Base-by-base conservation (phyloP, 2,113 vertebrate genomes). In the Tauraco erythrolophus region DNA sequence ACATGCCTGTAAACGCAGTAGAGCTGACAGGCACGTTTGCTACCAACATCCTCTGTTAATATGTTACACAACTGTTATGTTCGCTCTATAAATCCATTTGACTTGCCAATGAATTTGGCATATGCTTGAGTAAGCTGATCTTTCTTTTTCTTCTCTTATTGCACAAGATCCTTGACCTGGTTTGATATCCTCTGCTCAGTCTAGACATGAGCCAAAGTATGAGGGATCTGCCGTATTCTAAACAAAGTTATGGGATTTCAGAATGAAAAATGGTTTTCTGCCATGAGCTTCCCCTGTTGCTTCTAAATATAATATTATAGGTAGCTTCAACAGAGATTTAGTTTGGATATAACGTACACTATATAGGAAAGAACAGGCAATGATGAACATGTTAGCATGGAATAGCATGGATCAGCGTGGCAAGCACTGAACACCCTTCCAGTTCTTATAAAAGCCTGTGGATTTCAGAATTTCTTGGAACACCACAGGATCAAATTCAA, bases 381-480 rank as follows among this genome's bases (percentile, higher is more conserved):
- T 11, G 78, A 43, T 70, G 56, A 71, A 35, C 9, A 16, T 5
- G 15, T 35, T 51, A 21, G 25, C 23, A 45, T 64, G 41, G 54
- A 62, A 56, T 4, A 48, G 22, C 0, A 4, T 12, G 58, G 80
- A 45, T 56, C 68, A 77, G 60, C 0, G 1, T 72, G 69, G 92
- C 48, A 65, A 84, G 33, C 57, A 43, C 53, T 39, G 50, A 83
- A 57, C 33, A 41, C 31, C 46, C 89, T 70, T 88, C 61, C 82
- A 83, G 66, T 70, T 86, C 92, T 88, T 71, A 31, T 37, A 82
- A 93, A 91, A 96, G 57, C 57, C 61, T 76, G 65, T 46, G 83
- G 80, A 81, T 92, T 91, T 84, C 28, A 87, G 72, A 57, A 54
- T 72, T 92, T 91, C 80, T 87, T 50, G 91, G 92, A 95, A 95